Conservation (phyloP, 2,113 vertebrate genomes). For the Indri indri region DNA sequence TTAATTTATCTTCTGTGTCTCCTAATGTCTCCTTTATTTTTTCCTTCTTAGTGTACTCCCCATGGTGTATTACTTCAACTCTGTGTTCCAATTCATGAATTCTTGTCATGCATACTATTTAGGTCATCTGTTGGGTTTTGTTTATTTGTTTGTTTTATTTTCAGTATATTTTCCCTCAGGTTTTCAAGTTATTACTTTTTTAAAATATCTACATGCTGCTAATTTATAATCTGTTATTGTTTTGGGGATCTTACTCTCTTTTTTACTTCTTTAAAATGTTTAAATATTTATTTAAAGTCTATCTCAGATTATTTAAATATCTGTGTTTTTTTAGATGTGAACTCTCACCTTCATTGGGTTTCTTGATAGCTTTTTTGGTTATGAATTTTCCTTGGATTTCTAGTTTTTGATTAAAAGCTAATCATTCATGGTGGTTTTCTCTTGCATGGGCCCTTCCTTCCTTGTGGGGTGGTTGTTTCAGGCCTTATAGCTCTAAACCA, state of each 20-base stretch:
- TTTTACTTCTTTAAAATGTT: slow-evolving; percentile 25
- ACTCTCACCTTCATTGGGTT: background rate
- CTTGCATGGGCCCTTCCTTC: background rate
- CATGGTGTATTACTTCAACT: background rate
- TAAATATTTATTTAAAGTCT: background rate
- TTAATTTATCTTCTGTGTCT: slow-evolving; percentile 10
- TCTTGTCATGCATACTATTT: background rate
- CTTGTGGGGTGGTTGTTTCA: background rate
- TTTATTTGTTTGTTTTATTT: slow-evolving; percentile 16
- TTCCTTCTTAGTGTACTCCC: background rate
- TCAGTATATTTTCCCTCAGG: background rate
- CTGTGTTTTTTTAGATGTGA: background rate
- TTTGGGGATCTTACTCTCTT: background rate
- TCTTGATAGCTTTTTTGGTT: slow-evolving; percentile 16
- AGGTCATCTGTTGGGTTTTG: background rate
- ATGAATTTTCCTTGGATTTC: slow-evolving; percentile 2
- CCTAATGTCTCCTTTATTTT: background rate
- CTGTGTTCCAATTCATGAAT: slow-evolving; percentile 20
- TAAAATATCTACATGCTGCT: background rate
- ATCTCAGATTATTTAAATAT: slow-evolving; percentile 9
- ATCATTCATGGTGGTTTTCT: background rate
- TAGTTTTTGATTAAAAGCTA: slow-evolving; percentile 31
- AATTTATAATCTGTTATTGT: background rate
- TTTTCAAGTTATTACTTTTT: background rate
- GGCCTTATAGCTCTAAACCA: background rate